A percentile compares a stretch with the other conserved stretches of the same genome.
Conservation (phyloP, 2,888 invertebrate species). For the Athrips mouffetella region DNA sequence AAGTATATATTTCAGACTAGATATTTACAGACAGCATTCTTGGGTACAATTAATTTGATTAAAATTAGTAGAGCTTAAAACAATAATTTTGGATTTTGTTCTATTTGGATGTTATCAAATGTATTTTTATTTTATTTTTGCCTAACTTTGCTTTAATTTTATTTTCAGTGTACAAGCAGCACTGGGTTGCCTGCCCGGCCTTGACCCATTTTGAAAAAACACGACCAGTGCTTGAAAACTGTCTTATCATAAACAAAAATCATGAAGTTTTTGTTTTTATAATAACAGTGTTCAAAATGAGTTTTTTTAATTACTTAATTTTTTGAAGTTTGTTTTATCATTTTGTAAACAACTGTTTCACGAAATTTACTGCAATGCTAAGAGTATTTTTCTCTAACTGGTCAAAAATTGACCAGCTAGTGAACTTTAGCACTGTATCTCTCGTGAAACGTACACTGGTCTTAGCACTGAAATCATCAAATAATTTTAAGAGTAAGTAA, state of each 20-base stretch:
- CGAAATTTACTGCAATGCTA: neutral
- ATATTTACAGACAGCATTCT: too few relatives aligned
- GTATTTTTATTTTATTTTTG: neutral
- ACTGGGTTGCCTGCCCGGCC: constrained; percentile 59
- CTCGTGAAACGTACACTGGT: constrained; percentile 46
- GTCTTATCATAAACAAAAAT: constrained; percentile 7
- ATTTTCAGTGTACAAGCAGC: constrained; percentile 63
- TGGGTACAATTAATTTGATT: too few relatives aligned
- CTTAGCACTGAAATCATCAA: constrained; percentile 46
- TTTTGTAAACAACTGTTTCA: constrained; percentile 28
- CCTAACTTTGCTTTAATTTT: constrained; percentile 26
- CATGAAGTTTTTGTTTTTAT: constrained; percentile 22
- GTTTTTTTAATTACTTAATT: constrained; percentile 39
- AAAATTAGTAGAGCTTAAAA: too few relatives aligned
- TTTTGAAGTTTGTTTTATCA: constrained; percentile 25
- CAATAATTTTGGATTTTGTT: too few relatives aligned
- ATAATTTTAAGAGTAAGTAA: constrained; percentile 6
- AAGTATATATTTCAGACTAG: too few relatives aligned
- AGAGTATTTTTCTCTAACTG: neutral
- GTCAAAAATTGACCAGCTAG: neutral
- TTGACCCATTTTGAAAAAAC: constrained; percentile 43
- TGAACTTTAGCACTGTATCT: constrained; percentile 30
- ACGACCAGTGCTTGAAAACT: constrained; percentile 50
- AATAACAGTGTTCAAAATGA: constrained; percentile 47
- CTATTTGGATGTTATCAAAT: neutral